A percentile compares a stretch with the other conserved stretches of the same genome.
Conservation (phyloP, 2,888 invertebrate genomes). For the Euplexia lucipara region DNA sequence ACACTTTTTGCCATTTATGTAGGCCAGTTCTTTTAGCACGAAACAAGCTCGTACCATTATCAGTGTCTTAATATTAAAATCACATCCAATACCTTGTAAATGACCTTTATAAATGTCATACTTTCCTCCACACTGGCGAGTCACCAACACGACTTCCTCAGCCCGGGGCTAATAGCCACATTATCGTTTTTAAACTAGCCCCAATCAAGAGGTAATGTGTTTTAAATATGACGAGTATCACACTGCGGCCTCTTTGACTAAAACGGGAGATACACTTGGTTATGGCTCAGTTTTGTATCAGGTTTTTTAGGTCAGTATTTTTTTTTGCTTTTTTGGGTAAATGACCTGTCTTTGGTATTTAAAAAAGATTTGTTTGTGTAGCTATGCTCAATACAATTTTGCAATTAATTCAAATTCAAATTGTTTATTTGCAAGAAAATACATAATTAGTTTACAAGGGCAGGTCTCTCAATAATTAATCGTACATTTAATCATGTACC, state of each 20-base stretch:
- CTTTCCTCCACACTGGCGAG: slow-evolving; percentile 11
- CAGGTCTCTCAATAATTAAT: too few relatives aligned
- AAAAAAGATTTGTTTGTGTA: neutral
- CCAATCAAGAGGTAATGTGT: slow-evolving; percentile 78
- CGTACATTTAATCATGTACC: too few relatives aligned
- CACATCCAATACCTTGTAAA: slow-evolving; percentile 10
- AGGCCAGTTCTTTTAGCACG: neutral
- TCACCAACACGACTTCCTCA: slow-evolving; percentile 24
- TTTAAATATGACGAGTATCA: slow-evolving; percentile 76
- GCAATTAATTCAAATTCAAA: too few relatives aligned
- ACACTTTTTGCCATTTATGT: neutral
- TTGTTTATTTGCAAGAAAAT: too few relatives aligned
- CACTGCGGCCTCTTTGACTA: slow-evolving; percentile 74
- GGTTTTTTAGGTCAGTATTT: neutral
- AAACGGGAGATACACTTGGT: slow-evolving; percentile 23
- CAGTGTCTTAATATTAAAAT: neutral
- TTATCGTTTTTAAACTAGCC: slow-evolving; percentile 81
- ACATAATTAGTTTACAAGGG: too few relatives aligned
- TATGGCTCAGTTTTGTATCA: slow-evolving; percentile 6
- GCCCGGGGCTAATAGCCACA: slow-evolving; percentile 70
- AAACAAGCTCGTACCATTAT: too few relatives aligned
- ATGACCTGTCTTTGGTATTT: neutral
- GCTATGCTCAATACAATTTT: too few relatives aligned
- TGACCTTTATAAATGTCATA: slow-evolving; percentile 35
- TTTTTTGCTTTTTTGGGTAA: too few relatives aligned